Evolutionary conservation across 2,113 vertebrate genomes (phyloP), one percentile per base, ranked within the genome.

Genomic region (Perccottus glenii): DNA sequence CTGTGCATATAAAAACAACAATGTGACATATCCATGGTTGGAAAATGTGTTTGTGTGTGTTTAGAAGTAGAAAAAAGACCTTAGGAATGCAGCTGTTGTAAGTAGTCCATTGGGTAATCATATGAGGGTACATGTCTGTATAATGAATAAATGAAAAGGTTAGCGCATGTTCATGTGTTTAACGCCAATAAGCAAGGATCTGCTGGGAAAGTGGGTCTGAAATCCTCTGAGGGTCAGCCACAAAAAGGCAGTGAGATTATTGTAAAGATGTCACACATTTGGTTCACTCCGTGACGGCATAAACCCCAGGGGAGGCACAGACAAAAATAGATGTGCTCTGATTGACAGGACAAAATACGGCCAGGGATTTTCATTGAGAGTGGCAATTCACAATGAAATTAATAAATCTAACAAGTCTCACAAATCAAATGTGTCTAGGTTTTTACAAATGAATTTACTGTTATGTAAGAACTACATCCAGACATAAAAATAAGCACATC

Each of bases 271-370:
- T 81, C 68, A 81, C 78, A 81, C 66, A 81, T 77, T 75, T 33
- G 55, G 71, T 52, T 67, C 49, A 11, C 60, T 67, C 36, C 5
- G 48, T 70, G 73, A 83, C 3, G 72, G 60, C 69, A 77, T 51
- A 52, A 40, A 58, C 78, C 81, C 77, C 80, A 12, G 1, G 50
- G 64, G 77, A 14, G 32, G 15, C 45, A 52, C 64, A 60, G 64
- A 72, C 62, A 72, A 76, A 88, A 88, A 88, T 82, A 85, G 79
- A 79, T 59, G 43, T 33, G 48, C 66, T 55, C 57, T 82, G 77
- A 82, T 19, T 67, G 81, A 73, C 72, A 27, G 66, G 44, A 50
- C 5, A 12, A 59, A 73, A 33, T 58, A 67, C 60, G 75, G 66
- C 58, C 14, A 60, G 53, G 57, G 60, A 71, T 56, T 77, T 80